These are phyloP conservation scores for Eupithecia inturbata DNA, from an alignment of 2,888 invertebrate species.

Conservation along the genomic window DNA sequence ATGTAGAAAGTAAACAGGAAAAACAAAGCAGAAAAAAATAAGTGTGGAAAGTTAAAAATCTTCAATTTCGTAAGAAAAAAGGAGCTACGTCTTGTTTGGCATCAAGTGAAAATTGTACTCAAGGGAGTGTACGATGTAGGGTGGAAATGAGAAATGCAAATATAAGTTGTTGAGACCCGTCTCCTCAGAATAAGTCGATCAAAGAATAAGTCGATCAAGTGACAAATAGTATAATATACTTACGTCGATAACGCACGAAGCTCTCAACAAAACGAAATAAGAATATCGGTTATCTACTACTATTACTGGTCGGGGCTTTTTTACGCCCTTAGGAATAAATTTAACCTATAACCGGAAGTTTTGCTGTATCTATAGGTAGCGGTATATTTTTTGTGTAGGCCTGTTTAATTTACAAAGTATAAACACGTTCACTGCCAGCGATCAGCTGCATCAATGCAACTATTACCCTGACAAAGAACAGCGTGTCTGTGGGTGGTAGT, in stretches of 20 bases:
- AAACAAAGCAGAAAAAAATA: neutral
- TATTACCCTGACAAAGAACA: too few relatives aligned
- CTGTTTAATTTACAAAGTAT: too few relatives aligned
- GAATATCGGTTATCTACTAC: constrained; percentile 20
- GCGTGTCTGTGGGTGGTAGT: too few relatives aligned
- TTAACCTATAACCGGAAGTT: neutral
- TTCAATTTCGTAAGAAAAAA: constrained; percentile 51
- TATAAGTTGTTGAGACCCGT: constrained; percentile 73
- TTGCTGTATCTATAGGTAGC: too few relatives aligned
- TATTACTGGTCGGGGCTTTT: neutral
- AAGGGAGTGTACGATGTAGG: constrained; percentile 69
- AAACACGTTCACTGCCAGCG: too few relatives aligned
- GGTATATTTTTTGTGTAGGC: too few relatives aligned
- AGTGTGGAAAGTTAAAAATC: constrained; percentile 6
- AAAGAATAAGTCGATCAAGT: constrained; percentile 73
- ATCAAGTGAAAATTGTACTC: constrained; percentile 70
- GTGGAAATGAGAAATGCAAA: constrained; percentile 82
- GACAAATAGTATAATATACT: constrained; percentile 76
- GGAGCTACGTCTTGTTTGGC: constrained; percentile 54
- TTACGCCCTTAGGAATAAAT: neutral
- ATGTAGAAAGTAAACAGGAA: neutral
- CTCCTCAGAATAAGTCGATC: constrained; percentile 69
- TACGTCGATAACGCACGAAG: constrained; percentile 61
- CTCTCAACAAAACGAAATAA: constrained; percentile 55
- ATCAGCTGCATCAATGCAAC: too few relatives aligned